These are phyloP conservation scores for Atta cephalotes DNA, from an alignment of 1,140 invertebrate species.

Conservation along the genomic window DNA sequence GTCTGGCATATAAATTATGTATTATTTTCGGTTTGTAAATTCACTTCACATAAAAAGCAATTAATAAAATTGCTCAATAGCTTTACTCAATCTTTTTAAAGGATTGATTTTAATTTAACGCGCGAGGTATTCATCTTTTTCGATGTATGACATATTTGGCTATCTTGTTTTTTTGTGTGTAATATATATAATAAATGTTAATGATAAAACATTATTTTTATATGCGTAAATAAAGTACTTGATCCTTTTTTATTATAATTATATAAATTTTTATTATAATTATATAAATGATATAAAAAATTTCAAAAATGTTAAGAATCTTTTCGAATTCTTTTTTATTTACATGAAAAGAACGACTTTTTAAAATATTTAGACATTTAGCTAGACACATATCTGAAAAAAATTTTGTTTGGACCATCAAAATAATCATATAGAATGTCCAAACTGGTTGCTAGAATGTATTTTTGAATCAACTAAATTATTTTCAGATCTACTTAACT, in stretches of 20 bases:
- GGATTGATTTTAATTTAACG: neutral
- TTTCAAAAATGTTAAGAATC: neutral
- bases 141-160: neutral
- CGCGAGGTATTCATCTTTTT: neutral
- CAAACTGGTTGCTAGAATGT: no score
- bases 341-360: no score
- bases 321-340: neutral
- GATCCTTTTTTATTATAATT: neutral
- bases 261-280: neutral
- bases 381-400: no score
- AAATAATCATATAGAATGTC: no score
- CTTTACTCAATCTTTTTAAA: neutral
- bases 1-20: neutral
- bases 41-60: neutral
- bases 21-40: neutral
- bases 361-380: no score
- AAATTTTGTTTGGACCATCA: no score
- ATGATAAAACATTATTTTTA: neutral
- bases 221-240: no score
- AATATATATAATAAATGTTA: neutral
- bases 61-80: neutral
- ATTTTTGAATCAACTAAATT: no score
- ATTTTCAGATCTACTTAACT: no score
- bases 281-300: neutral
- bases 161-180: neutral